A percentile compares a stretch with the other conserved stretches of the same genome.
Evolutionary conservation across 2,797 vertebrate genomes (phyloP).

Genomic region (Pseudotriccus pelzelni): DNA sequence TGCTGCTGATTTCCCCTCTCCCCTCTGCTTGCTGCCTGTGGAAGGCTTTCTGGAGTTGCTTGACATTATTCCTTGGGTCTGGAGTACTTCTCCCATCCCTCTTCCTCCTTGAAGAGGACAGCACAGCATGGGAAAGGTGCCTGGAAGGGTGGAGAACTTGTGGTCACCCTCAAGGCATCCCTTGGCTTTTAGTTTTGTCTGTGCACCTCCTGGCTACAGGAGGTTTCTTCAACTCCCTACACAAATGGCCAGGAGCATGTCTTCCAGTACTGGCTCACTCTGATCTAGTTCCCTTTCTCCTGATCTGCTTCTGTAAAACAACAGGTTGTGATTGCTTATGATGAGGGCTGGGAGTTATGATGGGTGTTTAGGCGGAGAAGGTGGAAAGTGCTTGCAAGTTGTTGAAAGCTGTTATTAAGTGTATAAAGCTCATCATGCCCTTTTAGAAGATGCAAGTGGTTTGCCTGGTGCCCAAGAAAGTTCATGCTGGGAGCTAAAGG

Average conservation of each 20-base stretch:
- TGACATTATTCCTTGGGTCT: neutral
- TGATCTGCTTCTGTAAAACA: neutral
- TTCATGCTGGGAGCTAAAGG: neutral
- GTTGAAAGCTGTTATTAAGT: neutral
- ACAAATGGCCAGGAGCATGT: neutral
- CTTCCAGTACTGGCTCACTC: neutral
- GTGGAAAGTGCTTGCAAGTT: neutral
- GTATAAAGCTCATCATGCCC: neutral
- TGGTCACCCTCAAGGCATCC: neutral
- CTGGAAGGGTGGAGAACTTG: neutral
- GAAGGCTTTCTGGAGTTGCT: neutral
- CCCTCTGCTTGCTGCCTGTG: neutral
- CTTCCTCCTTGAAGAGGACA: neutral
- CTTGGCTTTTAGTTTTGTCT: neutral
- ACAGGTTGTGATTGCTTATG: neutral
- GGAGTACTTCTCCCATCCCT: neutral
- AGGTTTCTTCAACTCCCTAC: neutral
- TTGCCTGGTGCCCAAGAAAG: neutral
- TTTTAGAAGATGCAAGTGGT: neutral
- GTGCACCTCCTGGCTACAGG: neutral
- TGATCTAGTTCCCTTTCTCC: neutral
- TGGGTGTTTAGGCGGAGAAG: neutral
- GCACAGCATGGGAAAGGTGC: neutral
- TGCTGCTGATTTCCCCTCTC: neutral
- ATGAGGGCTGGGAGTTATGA: neutral